A percentile compares a stretch with the other conserved stretches of the same genome.
These are phyloP conservation scores for Coelogynopora nodosa DNA, from an alignment of 2,888 invertebrate genomes.

Conservation along the genomic window DNA sequence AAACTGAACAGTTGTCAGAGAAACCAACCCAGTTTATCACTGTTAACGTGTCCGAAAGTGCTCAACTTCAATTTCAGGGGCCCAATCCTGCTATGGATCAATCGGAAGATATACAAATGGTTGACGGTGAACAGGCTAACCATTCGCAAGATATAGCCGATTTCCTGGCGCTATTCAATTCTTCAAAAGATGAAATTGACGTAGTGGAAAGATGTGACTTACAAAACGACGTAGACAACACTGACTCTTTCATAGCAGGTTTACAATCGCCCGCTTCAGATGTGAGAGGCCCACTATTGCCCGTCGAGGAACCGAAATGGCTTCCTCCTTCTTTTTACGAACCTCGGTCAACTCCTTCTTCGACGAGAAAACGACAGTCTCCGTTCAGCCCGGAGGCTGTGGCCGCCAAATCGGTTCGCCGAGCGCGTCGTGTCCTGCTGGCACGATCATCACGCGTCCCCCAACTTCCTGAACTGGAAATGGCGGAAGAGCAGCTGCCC, in stretches of 20 bases:
- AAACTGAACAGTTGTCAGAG: background rate
- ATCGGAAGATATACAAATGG: background rate
- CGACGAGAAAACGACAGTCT: background rate
- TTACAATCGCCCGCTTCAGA: too few relatives aligned
- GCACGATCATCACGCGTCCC: background rate
- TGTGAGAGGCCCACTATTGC: too few relatives aligned
- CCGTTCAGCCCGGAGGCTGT: constrained; percentile 1
- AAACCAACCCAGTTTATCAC: background rate
- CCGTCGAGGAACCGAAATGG: background rate
- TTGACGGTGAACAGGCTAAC: background rate
- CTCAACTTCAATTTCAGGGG: background rate
- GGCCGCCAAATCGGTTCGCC: background rate
- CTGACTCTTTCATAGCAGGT: too few relatives aligned
- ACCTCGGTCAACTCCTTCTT: background rate
- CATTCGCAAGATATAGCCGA: constrained; percentile 1
- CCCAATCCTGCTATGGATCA: background rate
- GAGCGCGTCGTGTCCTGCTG: background rate
- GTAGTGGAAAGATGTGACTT: background rate
- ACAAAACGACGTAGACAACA: background rate
- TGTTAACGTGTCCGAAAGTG: background rate
- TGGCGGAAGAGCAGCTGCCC: background rate
- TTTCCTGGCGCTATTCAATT: background rate
- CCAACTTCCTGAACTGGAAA: background rate
- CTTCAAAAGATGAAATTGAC: background rate
- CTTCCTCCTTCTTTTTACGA: background rate